Evolutionary conservation across 2,888 invertebrate species (phyloP).

Genomic region (Phalera bucephala): DNA sequence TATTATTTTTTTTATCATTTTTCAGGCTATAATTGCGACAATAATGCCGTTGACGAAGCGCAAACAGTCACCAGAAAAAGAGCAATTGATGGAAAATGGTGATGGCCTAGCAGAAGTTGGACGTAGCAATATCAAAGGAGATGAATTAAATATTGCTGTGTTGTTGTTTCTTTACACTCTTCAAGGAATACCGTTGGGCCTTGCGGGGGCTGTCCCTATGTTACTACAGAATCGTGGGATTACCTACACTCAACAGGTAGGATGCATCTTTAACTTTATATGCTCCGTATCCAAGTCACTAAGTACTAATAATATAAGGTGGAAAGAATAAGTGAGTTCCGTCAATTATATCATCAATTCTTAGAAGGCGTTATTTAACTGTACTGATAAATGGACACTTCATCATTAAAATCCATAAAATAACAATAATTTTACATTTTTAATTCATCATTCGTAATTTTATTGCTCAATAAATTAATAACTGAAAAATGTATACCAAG

Average conservation of each 20-base stretch:
- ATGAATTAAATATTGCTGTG: constrained; percentile 91
- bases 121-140: constrained; percentile 85
- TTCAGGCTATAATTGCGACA: constrained; percentile 57
- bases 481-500: constrained; percentile 5
- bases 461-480: too few relatives aligned
- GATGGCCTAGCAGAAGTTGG: constrained; percentile 43
- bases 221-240: constrained; percentile 95
- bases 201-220: constrained; percentile 97
- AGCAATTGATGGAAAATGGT: constrained; percentile 72
- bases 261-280: too few relatives aligned
- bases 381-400: too few relatives aligned
- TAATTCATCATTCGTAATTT: too few relatives aligned
- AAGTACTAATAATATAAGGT: too few relatives aligned
- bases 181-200: constrained; percentile 97
- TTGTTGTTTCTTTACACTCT: constrained; percentile 96
- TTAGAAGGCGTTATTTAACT: too few relatives aligned
- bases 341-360: too few relatives aligned
- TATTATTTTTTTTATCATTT: constrained; percentile 21
- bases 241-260: constrained; percentile 95
- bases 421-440: too few relatives aligned
- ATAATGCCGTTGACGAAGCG: constrained; percentile 73
- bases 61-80: constrained; percentile 62
- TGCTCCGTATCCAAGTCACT: too few relatives aligned
- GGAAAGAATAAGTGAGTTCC: too few relatives aligned
- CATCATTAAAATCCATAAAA: too few relatives aligned